Evolutionary conservation across 2,888 invertebrate species (phyloP).

Genomic region (Drepanosiphum platanoidis): DNA sequence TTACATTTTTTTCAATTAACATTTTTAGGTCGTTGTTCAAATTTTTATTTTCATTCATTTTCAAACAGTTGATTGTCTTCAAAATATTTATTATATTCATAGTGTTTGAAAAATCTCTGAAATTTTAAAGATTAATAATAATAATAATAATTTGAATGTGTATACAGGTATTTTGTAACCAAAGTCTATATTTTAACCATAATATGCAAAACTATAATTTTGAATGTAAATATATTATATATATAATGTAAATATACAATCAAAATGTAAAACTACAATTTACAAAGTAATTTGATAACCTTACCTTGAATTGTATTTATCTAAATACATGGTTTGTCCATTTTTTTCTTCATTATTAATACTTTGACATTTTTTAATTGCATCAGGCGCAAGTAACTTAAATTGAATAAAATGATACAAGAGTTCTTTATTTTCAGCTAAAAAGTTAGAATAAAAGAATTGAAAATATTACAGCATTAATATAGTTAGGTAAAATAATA

Average conservation of each 20-base stretch:
- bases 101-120: conserved; percentile 24
- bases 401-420: conserved; percentile 30
- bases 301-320: conserved; percentile 44
- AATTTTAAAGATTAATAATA: background rate
- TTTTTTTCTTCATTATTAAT: conserved; percentile 40
- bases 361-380: conserved; percentile 27
- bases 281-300: background rate
- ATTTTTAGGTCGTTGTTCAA: background rate
- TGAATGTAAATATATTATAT: no score
- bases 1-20: conserved; percentile 28
- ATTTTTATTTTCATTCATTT: background rate
- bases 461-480: no score
- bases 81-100: background rate
- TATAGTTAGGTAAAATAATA: background rate
- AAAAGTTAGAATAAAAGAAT: background rate
- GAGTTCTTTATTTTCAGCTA: background rate
- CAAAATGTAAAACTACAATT: background rate
- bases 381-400: conserved; percentile 26
- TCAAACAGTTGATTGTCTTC: background rate
- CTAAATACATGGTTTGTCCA: conserved; percentile 33
- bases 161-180: no score
- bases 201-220: no score
- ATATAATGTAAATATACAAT: no score
- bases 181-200: no score
- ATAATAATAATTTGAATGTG: background rate